Conservation (phyloP, 2,113 vertebrate genomes). For the Clarias macrocephalus region DNA sequence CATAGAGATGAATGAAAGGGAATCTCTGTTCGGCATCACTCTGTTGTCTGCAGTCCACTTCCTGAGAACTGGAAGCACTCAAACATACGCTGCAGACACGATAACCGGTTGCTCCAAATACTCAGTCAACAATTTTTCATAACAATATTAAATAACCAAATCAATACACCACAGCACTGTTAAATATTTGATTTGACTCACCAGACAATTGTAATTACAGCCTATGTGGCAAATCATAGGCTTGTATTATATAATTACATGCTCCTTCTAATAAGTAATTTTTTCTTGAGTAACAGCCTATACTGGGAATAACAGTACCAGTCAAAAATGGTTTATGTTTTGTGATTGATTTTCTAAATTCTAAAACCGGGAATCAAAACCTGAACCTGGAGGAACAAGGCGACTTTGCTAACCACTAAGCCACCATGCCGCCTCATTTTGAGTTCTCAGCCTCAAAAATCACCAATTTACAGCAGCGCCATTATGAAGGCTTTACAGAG, state of each 20-base stretch:
- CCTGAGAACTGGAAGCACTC: background rate
- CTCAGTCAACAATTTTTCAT: too few species aligned
- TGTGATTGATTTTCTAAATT: too few species aligned
- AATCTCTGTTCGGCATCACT: slow-evolving; percentile 21
- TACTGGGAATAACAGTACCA: background rate
- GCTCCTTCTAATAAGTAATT: background rate
- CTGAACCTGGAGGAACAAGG: too few species aligned
- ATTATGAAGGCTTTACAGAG: too few species aligned
- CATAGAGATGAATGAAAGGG: slow-evolving; percentile 28
- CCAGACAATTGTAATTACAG: background rate
- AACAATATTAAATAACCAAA: too few species aligned
- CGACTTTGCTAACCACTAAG: too few species aligned
- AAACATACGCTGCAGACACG: background rate
- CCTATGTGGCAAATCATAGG: background rate
- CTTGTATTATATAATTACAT: background rate
- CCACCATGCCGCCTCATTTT: too few species aligned
- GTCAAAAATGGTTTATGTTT: too few species aligned
- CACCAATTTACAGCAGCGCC: too few species aligned
- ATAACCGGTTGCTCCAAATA: background rate
- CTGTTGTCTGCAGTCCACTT: slow-evolving; percentile 8
- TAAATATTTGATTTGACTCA: background rate
- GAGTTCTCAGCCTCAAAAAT: too few species aligned
- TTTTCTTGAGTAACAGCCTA: background rate
- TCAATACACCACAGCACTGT: background rate
- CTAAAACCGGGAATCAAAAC: too few species aligned